These are phyloP conservation scores for Thumatha senex DNA, from an alignment of 2,888 invertebrate genomes.

Conservation along the genomic window DNA sequence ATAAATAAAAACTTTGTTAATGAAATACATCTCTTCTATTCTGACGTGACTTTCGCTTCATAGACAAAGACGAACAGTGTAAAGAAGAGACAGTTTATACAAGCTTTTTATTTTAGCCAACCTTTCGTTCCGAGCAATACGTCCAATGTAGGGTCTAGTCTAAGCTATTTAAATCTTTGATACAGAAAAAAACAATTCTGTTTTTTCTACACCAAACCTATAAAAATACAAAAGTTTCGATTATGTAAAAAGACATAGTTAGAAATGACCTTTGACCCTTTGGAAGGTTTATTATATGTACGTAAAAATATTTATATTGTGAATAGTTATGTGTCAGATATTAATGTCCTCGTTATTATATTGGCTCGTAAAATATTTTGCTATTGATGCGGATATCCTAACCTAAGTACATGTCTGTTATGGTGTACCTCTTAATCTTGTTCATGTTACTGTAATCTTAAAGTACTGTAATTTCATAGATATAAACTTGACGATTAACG, in stretches of 20 bases:
- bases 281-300: slow-evolving; percentile 9
- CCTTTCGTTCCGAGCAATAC: too few relatives aligned
- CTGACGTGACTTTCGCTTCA: too few relatives aligned
- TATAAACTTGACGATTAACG: slow-evolving; percentile 75
- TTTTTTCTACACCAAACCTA: too few relatives aligned
- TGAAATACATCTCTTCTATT: too few relatives aligned
- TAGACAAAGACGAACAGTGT: too few relatives aligned
- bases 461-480: slow-evolving; percentile 77
- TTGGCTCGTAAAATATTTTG: slow-evolving; percentile 52
- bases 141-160: too few relatives aligned
- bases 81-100: too few relatives aligned
- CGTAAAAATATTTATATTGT: slow-evolving; percentile 35
- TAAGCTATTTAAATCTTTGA: too few relatives aligned
- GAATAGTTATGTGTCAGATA: slow-evolving; percentile 38
- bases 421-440: slow-evolving; percentile 67
- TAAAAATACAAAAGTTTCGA: too few relatives aligned
- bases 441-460: slow-evolving; percentile 82
- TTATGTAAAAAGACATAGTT: slow-evolving; percentile 28
- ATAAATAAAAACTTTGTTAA: too few relatives aligned
- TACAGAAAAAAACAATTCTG: too few relatives aligned
- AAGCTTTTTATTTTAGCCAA: too few relatives aligned
- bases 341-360: slow-evolving; percentile 37
- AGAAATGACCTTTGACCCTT: slow-evolving; percentile 34
- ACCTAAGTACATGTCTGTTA: slow-evolving; percentile 65
- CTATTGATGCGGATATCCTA: slow-evolving; percentile 59